phyloP scores from a whole-genome alignment of 2,888 invertebrate genomes.

The Drosophila pegasa region DNA sequence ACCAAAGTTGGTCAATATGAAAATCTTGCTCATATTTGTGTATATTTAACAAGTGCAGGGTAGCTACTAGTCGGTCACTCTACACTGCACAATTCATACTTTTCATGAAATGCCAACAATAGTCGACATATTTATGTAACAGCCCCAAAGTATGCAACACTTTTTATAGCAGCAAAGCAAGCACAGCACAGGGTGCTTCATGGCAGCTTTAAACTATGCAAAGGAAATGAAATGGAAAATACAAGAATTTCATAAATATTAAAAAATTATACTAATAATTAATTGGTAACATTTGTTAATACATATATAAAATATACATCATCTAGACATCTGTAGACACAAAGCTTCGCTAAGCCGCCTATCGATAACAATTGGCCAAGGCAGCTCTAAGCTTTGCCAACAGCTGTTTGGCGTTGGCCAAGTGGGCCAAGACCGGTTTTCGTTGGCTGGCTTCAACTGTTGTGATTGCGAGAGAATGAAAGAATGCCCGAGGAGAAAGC shows the following conservation, averaged over 20 bases:
- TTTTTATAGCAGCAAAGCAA: neutral
- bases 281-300: too few species aligned
- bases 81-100: too few species aligned
- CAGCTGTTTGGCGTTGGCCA: constrained; percentile 38
- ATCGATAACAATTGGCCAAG: constrained; percentile 36
- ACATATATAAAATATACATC: too few species aligned
- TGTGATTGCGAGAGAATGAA: constrained; percentile 49
- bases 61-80: neutral
- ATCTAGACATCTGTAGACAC: too few species aligned
- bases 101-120: too few species aligned
- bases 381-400: constrained; percentile 27
- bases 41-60: neutral
- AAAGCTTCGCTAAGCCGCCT: neutral
- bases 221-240: neutral
- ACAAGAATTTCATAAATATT: too few species aligned
- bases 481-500: constrained; percentile 70
- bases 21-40: too few species aligned
- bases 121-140: neutral
- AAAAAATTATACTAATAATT: too few species aligned
- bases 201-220: neutral
- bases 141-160: constrained; percentile 8
- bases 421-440: constrained; percentile 62
- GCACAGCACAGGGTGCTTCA: constrained; percentile 1
- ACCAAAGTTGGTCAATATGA: too few species aligned
- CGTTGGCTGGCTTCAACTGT: constrained; percentile 17